Percentiles rank a stretch among this genome's conserved stretches.
phyloP scores from a whole-genome alignment of 2,113 vertebrate genomes.

The Orycteropus afer region DNA sequence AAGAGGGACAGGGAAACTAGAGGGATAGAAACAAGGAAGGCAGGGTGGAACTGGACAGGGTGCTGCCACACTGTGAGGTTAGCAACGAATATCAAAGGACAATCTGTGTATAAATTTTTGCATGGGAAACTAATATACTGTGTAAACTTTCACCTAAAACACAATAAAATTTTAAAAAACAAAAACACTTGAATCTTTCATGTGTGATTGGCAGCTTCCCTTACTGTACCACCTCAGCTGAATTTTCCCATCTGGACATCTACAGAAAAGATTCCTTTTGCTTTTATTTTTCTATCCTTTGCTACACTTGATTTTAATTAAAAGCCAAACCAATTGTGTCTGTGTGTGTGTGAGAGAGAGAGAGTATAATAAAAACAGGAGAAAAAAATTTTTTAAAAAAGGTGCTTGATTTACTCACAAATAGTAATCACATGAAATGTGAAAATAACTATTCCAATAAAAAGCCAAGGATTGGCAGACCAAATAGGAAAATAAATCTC shows the following conservation, averaged over 20 bases:
- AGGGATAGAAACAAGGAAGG: too few species aligned
- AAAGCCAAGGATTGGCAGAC: not conserved
- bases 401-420: slow-evolving; percentile 20
- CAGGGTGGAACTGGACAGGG: too few species aligned
- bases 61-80: too few species aligned
- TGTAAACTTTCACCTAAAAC: too few species aligned
- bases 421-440: not conserved
- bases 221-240: not conserved
- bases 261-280: not conserved
- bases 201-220: not conserved
- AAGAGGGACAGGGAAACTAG: too few species aligned
- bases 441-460: slow-evolving; percentile 1
- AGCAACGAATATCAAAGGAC: too few species aligned
- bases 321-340: not conserved
- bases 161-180: too few species aligned
- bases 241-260: not conserved
- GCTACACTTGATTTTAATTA: not conserved
- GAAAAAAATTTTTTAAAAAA: not conserved
- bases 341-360: not conserved
- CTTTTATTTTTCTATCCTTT: not conserved
- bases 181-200: not conserved
- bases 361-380: not conserved
- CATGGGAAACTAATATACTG: too few species aligned
- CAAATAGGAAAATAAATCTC: not conserved
- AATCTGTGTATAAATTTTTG: too few species aligned